Evolutionary conservation across 2,113 vertebrate species (phyloP), one percentile per base, ranked within the genome.

Genomic region (Neogale vison): DNA sequence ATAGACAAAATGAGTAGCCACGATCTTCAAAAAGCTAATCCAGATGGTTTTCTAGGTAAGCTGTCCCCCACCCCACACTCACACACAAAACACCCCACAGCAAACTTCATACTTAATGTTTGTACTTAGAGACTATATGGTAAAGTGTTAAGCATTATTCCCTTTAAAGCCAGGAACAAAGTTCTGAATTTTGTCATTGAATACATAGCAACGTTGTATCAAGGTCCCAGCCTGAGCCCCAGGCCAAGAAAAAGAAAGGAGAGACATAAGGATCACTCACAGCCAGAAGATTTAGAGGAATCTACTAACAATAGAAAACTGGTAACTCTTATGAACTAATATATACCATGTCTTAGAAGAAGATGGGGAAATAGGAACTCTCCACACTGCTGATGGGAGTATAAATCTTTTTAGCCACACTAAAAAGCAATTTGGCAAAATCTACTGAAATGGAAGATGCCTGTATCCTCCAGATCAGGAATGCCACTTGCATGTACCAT

Each of bases 161-260:
- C 36, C 55, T 71, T 90, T 57, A 95, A 93, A 95, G 42, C n/a
- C 71, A 89, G 55, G 7, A 89, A 88, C 83, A 57, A 84, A 90
- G 63, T 34, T 71, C 71, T 34, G 26, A 92, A 52, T 87, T 71
- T 69, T 63, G 9, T 82, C n/a, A 42, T 6, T 61, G 26, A 90
- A 81, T 36, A 92, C 72, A 94, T 45, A 79, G 50, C 45, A 88
- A 4, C 42, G 7, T 39, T 72, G 12, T 47, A 0, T 34, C 8
- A 55, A 24, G 13, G 17, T 71, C 11, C 42, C 72, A 80, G 61
- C 42, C 84, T 74, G 52, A 87, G 63, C 17, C 76, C 36, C 23
- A 57, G 57, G 47, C 65, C 47, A 77, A 61, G 61, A 29, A 50
- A 20, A 90, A n/a, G 39, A 67, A 42, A 52, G 57, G 65, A n/a